Evolutionary conservation across 2,888 invertebrate genomes (phyloP), one percentile per base, ranked within the genome.

Genomic region (Drosophila testacea): DNA sequence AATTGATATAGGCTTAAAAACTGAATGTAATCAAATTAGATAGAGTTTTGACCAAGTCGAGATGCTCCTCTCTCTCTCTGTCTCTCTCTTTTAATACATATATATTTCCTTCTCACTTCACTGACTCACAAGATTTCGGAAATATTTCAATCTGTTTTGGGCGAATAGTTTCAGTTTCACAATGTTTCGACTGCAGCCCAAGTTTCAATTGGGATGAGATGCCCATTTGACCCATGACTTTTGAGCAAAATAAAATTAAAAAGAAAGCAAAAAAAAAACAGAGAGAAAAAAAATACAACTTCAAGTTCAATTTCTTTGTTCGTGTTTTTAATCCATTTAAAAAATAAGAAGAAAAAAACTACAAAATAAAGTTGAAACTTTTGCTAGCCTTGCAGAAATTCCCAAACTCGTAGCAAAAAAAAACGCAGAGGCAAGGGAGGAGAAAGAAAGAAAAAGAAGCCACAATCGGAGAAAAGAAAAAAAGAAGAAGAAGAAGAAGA

Each of bases 241-340:
- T 55, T 59, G 36, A 56, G 54, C 30, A 27, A 32, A 50, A 22
- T 22, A 61, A 22, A 22, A 22, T 22, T 13, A 36, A 16, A 47
- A 32, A 48, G 27, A 13, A 34, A 59, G 27, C 22, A 57, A 30
- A 22, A 42, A 7, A 48, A 9, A 36, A 34, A 34, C 27, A n/a
- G 38, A 68, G 46, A n/a, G 38, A 68, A 48, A 65, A 48, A 65
- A 77, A 46, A 68, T 16, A 48, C 61, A 77, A 71, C 64, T 74
- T 69, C 83, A 81, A 81, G 83, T 81, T 83, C 80, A 80, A 72
- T 75, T 80, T 80, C 67, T 65, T 74, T 71, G 78, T 77, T 77
- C 77, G 66, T 79, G 66, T 56, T 79, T 82, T 82, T 79, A 69
- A 73, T 73, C 61, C 64, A 64, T 62, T 77, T 61, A 57, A 64